Evolutionary conservation across 1,140 invertebrate genomes (phyloP), one percentile per base, ranked within the genome.

Genomic region (Pantala flavescens): DNA sequence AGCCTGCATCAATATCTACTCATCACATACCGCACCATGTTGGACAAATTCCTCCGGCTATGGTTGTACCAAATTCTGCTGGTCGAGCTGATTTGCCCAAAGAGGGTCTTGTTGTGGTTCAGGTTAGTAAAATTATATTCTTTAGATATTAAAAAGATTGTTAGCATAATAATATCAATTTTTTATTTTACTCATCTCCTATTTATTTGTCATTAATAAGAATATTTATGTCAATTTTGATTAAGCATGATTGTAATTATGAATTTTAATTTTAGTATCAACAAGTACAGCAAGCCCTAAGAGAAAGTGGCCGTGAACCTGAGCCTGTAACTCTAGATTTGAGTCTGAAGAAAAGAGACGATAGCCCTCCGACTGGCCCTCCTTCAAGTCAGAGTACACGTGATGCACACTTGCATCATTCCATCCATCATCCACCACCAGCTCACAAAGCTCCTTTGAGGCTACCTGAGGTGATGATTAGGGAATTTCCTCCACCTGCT

Each of bases 291-390:
- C 75, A 77, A 70, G 74, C 72, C 28, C 24, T 70, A 16, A 84
- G 81, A 0, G 82, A 84, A 75, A 82, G 83, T 43, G 75, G 76
- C 36, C 74, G 80, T 76, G 82, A 85, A 75, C 80, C 84, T 3
- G 87, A 88, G 76, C 86, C 87, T 23, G 87, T 90, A 73, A 91
- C 92, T 0, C 83, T 95, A 0, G 92, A 95, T 80, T 81, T 95
- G 49, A 93, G 91, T 79, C 90, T 94, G 21, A 95, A 94, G 80
- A 90, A 93, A 78, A 73, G 74, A 70, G 74, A 70, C 42, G 23
- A 74, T 19, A 77, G 75, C 72, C 73, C 75, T 24, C 24, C 43
- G 9, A 63, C 78, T 21, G 24, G 74, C 19, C 23, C 77, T 75
- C 23, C 77, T 63, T 63, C 49, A 63, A 63, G 16, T 19, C 49